Percentiles rank a stretch among this genome's conserved stretches.
Evolutionary conservation across 2,113 vertebrate genomes (phyloP).

Genomic region (Barbus barbus): DNA sequence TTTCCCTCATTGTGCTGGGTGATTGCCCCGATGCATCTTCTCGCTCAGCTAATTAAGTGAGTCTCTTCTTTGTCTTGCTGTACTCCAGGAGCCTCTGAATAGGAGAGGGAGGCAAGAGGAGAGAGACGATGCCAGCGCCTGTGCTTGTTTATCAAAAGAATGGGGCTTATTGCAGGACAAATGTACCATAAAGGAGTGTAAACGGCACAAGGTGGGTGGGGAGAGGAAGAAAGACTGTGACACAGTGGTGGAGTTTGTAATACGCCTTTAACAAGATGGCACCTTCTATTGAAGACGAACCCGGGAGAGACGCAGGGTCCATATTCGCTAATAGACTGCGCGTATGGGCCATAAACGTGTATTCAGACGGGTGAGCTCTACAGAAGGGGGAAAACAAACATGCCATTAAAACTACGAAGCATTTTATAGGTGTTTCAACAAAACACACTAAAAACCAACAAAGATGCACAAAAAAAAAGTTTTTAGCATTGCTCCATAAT

Average conservation of each 20-base stretch:
- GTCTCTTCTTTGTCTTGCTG: constrained; percentile 74
- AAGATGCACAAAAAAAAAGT: neutral
- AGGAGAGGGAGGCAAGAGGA: constrained; percentile 44
- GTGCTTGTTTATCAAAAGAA: constrained; percentile 67
- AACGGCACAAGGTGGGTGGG: constrained; percentile 47
- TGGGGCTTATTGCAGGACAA: constrained; percentile 60
- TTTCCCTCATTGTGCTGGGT: constrained; percentile 73
- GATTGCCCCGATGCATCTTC: constrained; percentile 81
- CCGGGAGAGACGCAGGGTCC: constrained; percentile 9
- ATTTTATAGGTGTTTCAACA: constrained; percentile 15
- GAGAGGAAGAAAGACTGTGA: constrained; percentile 35
- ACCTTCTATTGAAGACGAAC: constrained; percentile 39
- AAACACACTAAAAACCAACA: constrained; percentile 27
- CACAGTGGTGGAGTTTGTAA: constrained; percentile 41
- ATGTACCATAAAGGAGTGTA: constrained; percentile 54
- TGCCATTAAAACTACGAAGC: constrained; percentile 22
- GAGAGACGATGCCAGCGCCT: constrained; percentile 54
- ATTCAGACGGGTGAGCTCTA: constrained; percentile 27
- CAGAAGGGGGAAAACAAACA: constrained; percentile 34
- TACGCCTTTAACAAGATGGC: constrained; percentile 52
- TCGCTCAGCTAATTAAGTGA: constrained; percentile 78
- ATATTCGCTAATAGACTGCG: constrained; percentile 49
- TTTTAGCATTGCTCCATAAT: neutral
- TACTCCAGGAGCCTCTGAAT: constrained; percentile 61
- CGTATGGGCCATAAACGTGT: constrained; percentile 39